These are phyloP conservation scores for Drosophila ogumai DNA, from an alignment of 1,140 invertebrate species.

Conservation along the genomic window DNA sequence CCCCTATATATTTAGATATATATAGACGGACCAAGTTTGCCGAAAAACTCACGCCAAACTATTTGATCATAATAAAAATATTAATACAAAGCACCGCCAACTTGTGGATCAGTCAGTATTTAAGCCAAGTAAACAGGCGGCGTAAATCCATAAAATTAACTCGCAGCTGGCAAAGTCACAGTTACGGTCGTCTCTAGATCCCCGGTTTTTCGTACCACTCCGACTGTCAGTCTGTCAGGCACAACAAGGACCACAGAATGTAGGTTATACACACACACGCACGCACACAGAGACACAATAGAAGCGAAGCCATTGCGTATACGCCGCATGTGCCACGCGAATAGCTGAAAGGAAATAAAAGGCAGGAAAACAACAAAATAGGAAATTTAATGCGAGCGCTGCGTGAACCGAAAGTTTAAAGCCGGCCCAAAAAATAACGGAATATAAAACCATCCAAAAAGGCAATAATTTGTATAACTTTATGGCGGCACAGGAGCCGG, in stretches of 20 bases:
- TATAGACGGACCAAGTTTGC: constrained; percentile 7
- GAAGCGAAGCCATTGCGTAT: constrained; percentile 55
- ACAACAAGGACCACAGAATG: constrained; percentile 52
- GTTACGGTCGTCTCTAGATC: constrained; percentile 12
- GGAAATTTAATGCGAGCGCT: constrained; percentile 54
- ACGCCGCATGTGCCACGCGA: constrained; percentile 52
- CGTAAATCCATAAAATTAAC: constrained; percentile 62
- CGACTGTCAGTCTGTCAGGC: constrained; percentile 43
- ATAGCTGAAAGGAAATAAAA: constrained; percentile 36
- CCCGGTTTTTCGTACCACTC: constrained; percentile 17
- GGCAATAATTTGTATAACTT: constrained; percentile 58
- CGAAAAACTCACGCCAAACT: constrained; percentile 33
- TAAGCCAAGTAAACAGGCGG: constrained; percentile 59
- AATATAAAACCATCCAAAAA: constrained; percentile 36
- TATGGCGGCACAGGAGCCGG: constrained; percentile 38
- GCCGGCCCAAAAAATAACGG: constrained; percentile 14
- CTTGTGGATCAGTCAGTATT: constrained; percentile 63
- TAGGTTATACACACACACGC: constrained; percentile 52
- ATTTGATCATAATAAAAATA: constrained; percentile 63
- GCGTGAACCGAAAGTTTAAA: constrained; percentile 62
- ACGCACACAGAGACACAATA: constrained; percentile 29
- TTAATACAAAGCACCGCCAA: constrained; percentile 58
- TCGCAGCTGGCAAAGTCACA: constrained; percentile 39
- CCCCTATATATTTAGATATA: neutral
- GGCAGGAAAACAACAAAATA: constrained; percentile 62